phyloP scores from a whole-genome alignment of 2,113 vertebrate genomes.

The Phalacrocorax brasilianus region DNA sequence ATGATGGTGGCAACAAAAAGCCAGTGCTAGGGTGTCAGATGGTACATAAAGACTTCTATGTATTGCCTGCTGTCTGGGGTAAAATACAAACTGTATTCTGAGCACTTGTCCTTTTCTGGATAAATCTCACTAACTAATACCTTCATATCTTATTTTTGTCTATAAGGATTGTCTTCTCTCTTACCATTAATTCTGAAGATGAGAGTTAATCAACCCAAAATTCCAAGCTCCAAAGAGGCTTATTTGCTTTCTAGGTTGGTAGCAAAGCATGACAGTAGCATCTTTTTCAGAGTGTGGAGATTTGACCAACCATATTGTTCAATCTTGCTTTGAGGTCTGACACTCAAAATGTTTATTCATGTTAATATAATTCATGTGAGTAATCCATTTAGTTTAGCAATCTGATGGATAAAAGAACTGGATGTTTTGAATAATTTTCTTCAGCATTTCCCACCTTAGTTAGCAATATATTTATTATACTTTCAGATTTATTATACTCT shows the following conservation, averaged over 20 bases:
- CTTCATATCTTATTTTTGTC: neutral
- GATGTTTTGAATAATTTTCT: neutral
- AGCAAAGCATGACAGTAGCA: neutral
- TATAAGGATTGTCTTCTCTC: neutral
- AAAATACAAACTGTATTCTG: neutral
- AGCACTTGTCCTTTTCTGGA: neutral
- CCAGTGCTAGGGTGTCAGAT: neutral
- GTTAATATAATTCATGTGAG: neutral
- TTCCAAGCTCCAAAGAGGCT: neutral
- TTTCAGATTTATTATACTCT: neutral
- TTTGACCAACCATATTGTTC: neutral
- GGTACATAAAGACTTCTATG: neutral
- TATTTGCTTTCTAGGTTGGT: neutral
- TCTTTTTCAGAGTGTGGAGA: neutral
- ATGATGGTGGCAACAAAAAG: neutral
- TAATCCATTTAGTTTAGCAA: neutral
- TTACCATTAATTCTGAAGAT: neutral
- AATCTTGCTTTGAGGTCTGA: neutral
- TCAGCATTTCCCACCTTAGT: neutral
- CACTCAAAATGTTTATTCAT: neutral
- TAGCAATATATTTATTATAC: neutral
- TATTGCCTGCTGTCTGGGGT: neutral
- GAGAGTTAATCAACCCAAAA: neutral
- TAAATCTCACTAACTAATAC: neutral
- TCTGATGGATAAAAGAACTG: neutral